Evolutionary conservation across 1,140 invertebrate species (phyloP).

Genomic region (Drosophila murphyi): DNA sequence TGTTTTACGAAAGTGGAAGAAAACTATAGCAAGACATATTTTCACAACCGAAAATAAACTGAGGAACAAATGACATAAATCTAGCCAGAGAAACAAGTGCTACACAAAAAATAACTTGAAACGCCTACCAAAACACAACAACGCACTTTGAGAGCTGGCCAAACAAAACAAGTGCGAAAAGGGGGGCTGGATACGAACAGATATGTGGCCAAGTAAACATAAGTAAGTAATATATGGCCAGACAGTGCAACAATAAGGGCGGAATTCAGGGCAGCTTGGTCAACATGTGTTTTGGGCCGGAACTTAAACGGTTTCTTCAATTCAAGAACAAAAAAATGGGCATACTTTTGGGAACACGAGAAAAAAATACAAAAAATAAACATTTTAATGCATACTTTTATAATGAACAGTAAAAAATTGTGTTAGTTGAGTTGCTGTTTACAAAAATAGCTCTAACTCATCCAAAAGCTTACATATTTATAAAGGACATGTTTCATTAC

Average conservation of each 20-base stretch:
- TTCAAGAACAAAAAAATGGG: background rate
- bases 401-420: too few species aligned
- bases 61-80: slow-evolving; percentile 71
- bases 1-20: slow-evolving; percentile 46
- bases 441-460: too few species aligned
- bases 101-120: slow-evolving; percentile 61
- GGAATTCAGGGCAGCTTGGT: slow-evolving; percentile 15
- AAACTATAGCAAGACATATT: slow-evolving; percentile 25
- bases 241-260: slow-evolving; percentile 25
- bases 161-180: slow-evolving; percentile 20
- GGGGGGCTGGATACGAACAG: background rate
- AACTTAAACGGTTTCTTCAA: background rate
- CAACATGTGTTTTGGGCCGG: slow-evolving; percentile 25
- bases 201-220: slow-evolving; percentile 25
- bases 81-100: slow-evolving; percentile 61
- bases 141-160: slow-evolving; percentile 1
- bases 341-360: background rate
- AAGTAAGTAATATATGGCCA: slow-evolving; percentile 60
- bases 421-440: too few species aligned
- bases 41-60: slow-evolving; percentile 40
- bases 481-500: too few species aligned
- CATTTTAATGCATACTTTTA: too few species aligned
- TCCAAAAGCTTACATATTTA: too few species aligned
- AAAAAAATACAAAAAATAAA: background rate
- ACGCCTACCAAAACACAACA: slow-evolving; percentile 44